Conservation (phyloP, 2,888 invertebrate species). For the Schrankia costaestrigalis region DNA sequence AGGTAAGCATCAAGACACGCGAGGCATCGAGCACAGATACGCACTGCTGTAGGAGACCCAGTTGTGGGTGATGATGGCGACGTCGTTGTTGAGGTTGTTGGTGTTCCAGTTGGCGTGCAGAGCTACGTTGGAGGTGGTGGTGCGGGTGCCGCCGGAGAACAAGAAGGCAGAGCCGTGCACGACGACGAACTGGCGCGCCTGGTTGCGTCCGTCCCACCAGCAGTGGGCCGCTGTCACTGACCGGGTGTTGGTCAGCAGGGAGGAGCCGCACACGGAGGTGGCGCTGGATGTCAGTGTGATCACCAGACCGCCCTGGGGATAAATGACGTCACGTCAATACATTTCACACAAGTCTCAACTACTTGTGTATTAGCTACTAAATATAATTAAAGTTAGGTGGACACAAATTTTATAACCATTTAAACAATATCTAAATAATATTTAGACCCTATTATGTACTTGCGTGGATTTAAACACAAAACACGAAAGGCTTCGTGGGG, state of each 20-base stretch:
- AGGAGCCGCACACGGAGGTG: slow-evolving; percentile 37
- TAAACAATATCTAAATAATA: too few relatives aligned
- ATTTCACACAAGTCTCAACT: too few relatives aligned
- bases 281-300: slow-evolving; percentile 31
- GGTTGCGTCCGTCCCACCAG: slow-evolving; percentile 39
- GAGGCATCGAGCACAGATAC: background rate
- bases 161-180: slow-evolving; percentile 39
- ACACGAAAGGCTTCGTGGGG: too few relatives aligned
- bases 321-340: background rate
- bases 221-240: slow-evolving; percentile 44
- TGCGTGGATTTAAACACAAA: too few relatives aligned
- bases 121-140: slow-evolving; percentile 29
- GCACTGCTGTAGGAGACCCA: slow-evolving; percentile 35
- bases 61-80: slow-evolving; percentile 27
- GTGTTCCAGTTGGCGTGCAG: slow-evolving; percentile 32
- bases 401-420: too few relatives aligned
- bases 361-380: too few relatives aligned
- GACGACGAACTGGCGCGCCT: slow-evolving; percentile 42
- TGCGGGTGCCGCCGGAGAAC: slow-evolving; percentile 34
- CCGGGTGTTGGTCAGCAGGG: slow-evolving; percentile 33
- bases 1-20: background rate
- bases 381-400: too few relatives aligned
- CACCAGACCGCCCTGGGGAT: slow-evolving; percentile 31
- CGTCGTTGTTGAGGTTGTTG: slow-evolving; percentile 32
- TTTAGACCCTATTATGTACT: too few relatives aligned